Conservation (phyloP, 2,113 vertebrate species). For the Halichoerus grypus region DNA sequence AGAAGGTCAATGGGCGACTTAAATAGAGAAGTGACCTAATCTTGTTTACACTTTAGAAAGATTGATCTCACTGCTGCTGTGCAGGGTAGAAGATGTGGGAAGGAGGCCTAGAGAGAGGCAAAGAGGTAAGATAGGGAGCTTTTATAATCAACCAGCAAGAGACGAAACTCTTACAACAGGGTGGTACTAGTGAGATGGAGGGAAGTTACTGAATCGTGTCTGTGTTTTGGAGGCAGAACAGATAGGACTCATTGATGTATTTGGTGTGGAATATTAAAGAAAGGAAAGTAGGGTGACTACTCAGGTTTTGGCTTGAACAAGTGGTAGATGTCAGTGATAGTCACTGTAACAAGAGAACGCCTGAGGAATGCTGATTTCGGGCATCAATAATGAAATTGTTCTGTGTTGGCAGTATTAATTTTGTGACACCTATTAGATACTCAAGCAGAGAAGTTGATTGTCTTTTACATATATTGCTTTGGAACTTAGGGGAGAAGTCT, state of each 20-base stretch:
- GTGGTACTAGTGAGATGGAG: background rate
- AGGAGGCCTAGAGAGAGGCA: background rate
- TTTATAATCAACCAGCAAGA: background rate
- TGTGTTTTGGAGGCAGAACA: background rate
- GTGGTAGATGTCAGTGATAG: background rate
- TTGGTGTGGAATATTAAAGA: background rate
- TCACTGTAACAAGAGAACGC: background rate
- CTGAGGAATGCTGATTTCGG: background rate
- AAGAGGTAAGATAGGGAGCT: background rate
- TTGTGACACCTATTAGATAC: background rate
- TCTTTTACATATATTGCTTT: background rate
- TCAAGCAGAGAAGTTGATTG: background rate
- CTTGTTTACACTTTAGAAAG: background rate
- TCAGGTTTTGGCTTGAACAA: background rate
- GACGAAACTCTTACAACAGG: background rate
- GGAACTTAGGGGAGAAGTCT: background rate
- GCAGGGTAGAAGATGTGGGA: background rate
- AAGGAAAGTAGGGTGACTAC: background rate
- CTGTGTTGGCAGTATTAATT: background rate
- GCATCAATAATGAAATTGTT: background rate
- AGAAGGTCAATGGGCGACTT: background rate
- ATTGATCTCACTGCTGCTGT: background rate
- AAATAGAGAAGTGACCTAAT: background rate
- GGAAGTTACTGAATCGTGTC: background rate
- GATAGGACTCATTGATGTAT: background rate